phyloP scores from a whole-genome alignment of 2,797 vertebrate genomes.

The Picus viridis region DNA sequence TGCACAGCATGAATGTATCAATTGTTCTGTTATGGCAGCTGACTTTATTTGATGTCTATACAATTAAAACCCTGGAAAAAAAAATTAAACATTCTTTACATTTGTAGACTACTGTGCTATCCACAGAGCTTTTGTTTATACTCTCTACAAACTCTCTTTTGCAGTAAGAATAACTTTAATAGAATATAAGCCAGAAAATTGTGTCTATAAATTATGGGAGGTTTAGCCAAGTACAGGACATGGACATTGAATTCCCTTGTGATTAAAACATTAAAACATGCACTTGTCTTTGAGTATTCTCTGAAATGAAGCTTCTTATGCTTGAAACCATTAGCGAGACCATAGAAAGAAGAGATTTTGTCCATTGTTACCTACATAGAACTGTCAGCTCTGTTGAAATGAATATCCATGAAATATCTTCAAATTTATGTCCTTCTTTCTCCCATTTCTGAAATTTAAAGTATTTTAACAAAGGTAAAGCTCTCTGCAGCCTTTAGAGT shows the following conservation, averaged over 20 bases:
- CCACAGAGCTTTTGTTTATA: not conserved
- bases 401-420: conserved; percentile 30
- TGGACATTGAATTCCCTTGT: not conserved
- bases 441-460: conserved; percentile 11
- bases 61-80: not conserved
- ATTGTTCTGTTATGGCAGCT: conserved; percentile 4
- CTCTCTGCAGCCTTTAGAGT: not conserved
- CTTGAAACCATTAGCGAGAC: not conserved
- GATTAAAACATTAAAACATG: not conserved
- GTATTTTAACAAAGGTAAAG: not conserved
- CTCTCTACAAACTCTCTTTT: not conserved
- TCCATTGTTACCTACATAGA: conserved; percentile 63
- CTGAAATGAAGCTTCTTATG: not conserved
- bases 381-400: conserved; percentile 58
- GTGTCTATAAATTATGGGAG: not conserved
- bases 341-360: conserved; percentile 17
- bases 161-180: not conserved
- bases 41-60: not conserved
- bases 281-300: not conserved
- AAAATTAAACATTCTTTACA: not conserved
- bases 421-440: conserved; percentile 53
- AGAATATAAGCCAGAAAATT: not conserved
- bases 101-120: not conserved
- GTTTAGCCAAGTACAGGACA: not conserved
- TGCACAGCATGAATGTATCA: conserved; percentile 5